These are phyloP conservation scores for Psilopogon haemacephalus DNA, from an alignment of 2,113 vertebrate genomes.

Conservation along the genomic window DNA sequence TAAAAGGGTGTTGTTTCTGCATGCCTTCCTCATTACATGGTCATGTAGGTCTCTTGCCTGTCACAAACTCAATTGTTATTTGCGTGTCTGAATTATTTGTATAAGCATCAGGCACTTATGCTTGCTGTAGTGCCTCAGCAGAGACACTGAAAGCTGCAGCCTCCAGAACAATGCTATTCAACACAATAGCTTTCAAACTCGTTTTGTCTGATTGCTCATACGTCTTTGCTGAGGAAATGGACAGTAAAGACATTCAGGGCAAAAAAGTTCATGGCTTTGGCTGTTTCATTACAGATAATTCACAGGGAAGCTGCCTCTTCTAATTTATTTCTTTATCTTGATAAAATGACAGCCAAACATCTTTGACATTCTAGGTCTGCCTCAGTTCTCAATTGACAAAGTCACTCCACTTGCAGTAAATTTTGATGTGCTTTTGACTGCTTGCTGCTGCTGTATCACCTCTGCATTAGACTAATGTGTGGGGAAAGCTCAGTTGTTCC, in stretches of 20 bases:
- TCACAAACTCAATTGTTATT: neutral
- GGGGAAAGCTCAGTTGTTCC: constrained; percentile 20
- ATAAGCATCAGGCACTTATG: neutral
- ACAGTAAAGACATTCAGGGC: constrained; percentile 10
- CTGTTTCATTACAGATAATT: constrained; percentile 62
- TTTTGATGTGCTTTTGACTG: constrained; percentile 24
- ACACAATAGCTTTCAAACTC: constrained; percentile 9
- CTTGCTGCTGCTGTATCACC: neutral
- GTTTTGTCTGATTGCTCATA: constrained; percentile 44
- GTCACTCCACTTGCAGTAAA: neutral
- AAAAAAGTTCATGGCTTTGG: constrained; percentile 38
- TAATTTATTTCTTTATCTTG: constrained; percentile 58
- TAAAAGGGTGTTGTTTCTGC: neutral
- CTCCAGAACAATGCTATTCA: neutral
- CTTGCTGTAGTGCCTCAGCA: neutral
- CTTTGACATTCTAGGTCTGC: constrained; percentile 34
- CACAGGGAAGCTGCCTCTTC: constrained; percentile 32
- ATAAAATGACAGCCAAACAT: constrained; percentile 43
- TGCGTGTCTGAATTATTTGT: neutral
- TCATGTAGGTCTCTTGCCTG: neutral
- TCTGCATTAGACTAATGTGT: constrained; percentile 26
- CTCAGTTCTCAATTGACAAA: constrained; percentile 42
- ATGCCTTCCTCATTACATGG: neutral
- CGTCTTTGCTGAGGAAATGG: constrained; percentile 36
- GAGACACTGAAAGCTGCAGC: neutral